Evolutionary conservation across 2,888 invertebrate species (phyloP), one percentile per base, ranked within the genome.

Genomic region (Drosophila affinis): DNA sequence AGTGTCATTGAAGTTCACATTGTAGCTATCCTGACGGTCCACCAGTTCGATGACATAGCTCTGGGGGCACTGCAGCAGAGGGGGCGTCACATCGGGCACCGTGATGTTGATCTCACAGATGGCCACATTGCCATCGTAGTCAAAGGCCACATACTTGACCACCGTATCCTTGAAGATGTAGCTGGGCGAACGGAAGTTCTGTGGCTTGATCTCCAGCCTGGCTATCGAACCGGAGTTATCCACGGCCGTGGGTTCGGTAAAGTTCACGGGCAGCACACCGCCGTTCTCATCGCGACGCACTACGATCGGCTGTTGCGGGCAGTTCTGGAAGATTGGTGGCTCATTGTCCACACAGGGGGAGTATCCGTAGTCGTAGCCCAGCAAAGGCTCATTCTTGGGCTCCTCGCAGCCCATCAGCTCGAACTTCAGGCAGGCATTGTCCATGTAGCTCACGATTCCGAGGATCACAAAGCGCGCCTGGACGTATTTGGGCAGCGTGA

Each of bases 91-190:
- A 92, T 98, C 98, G 34, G 97, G 97, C 10, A 98, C 98, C 1
- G 98, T 97, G 34, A 99, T 97, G 87, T 98, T 98, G 34, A 99
- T 98, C 93, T 97, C 97, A 90, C 99, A 99, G 90, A 98, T 98
- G 14, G 98, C 99, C 14, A 98, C 98, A 90, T 99, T 99, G 78
- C 98, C 98, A 90, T 98, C 98, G 87, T 97, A 98, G 93, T 99
- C 99, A 88, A 97, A 99, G 3, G 99, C 99, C 1, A 98, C 96
- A 89, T 98, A 99, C 93, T 97, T 96, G 0, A 98, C 97, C 32
- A 97, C 96, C 89, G 97, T 97, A 77, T 98, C 98, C 89, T 97
- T 95, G 92, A 98, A 98, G 12, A 98, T 95, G 90, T 95, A 95
- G 76, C 97, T 94, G 0, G 98, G 98, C 1, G 97, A 97, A 89